These are phyloP conservation scores for Sceliomorpha sp. DNA, from an alignment of 2,888 invertebrate genomes.

Conservation along the genomic window DNA sequence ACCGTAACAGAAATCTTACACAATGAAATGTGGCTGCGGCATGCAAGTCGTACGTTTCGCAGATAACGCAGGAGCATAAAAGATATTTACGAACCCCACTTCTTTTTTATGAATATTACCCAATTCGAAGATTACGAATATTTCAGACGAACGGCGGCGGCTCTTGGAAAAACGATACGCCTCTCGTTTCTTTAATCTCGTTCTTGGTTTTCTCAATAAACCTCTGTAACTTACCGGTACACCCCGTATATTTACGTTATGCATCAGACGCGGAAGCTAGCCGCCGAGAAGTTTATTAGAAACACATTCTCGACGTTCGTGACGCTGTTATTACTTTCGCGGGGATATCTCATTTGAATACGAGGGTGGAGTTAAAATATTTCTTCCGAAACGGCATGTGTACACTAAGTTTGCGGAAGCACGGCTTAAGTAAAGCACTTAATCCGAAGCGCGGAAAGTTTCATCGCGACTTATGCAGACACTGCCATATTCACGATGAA, in stretches of 20 bases:
- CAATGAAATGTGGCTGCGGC: not conserved
- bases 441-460: slow-evolving; percentile 55
- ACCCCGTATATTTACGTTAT: slow-evolving; percentile 24
- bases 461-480: slow-evolving; percentile 27
- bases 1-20: not conserved
- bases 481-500: slow-evolving; percentile 20
- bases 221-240: slow-evolving; percentile 7
- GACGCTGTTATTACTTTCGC: slow-evolving; percentile 49
- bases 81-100: not conserved
- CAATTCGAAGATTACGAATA: slow-evolving; percentile 15
- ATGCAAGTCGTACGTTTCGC: slow-evolving; percentile 14
- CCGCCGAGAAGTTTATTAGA: slow-evolving; percentile 44
- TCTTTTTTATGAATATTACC: not conserved
- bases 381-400: slow-evolving; percentile 56
- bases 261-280: slow-evolving; percentile 20
- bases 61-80: slow-evolving; percentile 6
- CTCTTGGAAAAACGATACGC: no score
- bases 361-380: slow-evolving; percentile 49
- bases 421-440: slow-evolving; percentile 50
- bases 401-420: slow-evolving; percentile 55
- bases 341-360: slow-evolving; percentile 54
- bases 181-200: slow-evolving; percentile 13
- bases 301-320: slow-evolving; percentile 47
- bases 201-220: slow-evolving; percentile 14
- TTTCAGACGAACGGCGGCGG: slow-evolving; percentile 3